These are phyloP conservation scores for Tenualosa ilisha DNA, from an alignment of 2,797 vertebrate species.

Conservation along the genomic window DNA sequence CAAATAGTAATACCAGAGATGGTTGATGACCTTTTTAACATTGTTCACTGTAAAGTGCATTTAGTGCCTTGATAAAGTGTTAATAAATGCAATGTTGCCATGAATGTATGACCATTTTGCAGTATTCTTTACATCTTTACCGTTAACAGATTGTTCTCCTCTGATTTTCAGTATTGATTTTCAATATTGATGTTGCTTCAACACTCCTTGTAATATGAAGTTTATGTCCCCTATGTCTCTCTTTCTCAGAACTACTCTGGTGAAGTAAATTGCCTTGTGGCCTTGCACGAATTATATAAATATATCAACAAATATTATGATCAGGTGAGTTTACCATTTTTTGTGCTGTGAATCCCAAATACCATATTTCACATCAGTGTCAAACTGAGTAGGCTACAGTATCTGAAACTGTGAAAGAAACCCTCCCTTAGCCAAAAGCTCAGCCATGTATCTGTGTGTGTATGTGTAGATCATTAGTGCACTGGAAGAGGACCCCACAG, in stretches of 20 bases:
- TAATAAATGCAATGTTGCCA: background rate
- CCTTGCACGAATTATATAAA: slow-evolving; percentile 95
- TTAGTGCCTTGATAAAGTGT: no score
- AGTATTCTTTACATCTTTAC: background rate
- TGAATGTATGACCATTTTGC: background rate
- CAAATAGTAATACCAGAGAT: no score
- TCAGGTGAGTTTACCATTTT: slow-evolving; percentile 73
- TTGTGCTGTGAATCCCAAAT: no score
- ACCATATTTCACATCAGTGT: no score
- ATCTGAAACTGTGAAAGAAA: no score
- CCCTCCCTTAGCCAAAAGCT: no score
- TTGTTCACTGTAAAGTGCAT: no score
- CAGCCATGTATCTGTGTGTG: background rate
- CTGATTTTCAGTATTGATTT: background rate
- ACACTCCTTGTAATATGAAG: background rate
- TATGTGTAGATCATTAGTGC: slow-evolving; percentile 89
- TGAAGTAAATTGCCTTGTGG: slow-evolving; percentile 93
- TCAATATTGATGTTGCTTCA: no score
- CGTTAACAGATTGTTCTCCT: background rate
- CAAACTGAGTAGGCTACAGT: background rate
- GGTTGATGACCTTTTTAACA: no score
- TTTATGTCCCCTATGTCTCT: background rate
- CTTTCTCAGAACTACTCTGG: slow-evolving; percentile 86
- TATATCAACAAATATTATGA: slow-evolving; percentile 99
- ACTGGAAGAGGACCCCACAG: slow-evolving; percentile 90